Conservation (phyloP, 2,888 invertebrate genomes). For the Metalampra italica region DNA sequence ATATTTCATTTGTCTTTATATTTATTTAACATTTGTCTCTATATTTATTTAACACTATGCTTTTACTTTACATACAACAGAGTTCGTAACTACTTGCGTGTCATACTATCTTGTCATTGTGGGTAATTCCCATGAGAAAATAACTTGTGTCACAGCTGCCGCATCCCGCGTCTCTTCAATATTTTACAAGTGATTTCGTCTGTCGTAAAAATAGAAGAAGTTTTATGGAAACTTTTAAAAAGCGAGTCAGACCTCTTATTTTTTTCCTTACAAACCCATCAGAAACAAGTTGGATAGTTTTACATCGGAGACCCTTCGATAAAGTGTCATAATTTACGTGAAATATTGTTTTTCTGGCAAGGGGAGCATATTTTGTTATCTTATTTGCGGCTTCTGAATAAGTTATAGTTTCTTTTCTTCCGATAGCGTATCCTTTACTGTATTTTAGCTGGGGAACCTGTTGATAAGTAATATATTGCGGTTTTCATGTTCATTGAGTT, state of each 20-base stretch:
- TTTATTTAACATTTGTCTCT: no score
- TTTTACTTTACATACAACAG: constrained; percentile 4
- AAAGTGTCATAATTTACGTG: constrained; percentile 68
- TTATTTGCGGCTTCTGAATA: constrained; percentile 49
- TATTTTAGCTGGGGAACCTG: constrained; percentile 35
- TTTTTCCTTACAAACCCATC: constrained; percentile 57
- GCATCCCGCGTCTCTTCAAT: constrained; percentile 38
- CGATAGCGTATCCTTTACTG: constrained; percentile 26
- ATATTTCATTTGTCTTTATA: no score
- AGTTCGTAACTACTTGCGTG: constrained; percentile 16
- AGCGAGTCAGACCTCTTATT: constrained; percentile 49
- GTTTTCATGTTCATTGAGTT: neutral
- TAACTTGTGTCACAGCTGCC: constrained; percentile 46
- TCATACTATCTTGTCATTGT: constrained; percentile 21
- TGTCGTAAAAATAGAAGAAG: constrained; percentile 56
- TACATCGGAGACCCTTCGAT: constrained; percentile 64
- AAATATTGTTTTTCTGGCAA: constrained; percentile 57
- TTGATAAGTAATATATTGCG: constrained; percentile 31
- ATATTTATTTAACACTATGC: no score
- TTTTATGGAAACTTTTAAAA: constrained; percentile 58
- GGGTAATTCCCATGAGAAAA: constrained; percentile 46
- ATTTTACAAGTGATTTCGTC: constrained; percentile 60
- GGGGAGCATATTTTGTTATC: constrained; percentile 51
- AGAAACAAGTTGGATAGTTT: constrained; percentile 61
- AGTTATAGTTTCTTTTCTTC: constrained; percentile 35